Evolutionary conservation across 1,140 invertebrate genomes (phyloP), one percentile per base, ranked within the genome.

Genomic region (Leptinotarsa defecta): DNA sequence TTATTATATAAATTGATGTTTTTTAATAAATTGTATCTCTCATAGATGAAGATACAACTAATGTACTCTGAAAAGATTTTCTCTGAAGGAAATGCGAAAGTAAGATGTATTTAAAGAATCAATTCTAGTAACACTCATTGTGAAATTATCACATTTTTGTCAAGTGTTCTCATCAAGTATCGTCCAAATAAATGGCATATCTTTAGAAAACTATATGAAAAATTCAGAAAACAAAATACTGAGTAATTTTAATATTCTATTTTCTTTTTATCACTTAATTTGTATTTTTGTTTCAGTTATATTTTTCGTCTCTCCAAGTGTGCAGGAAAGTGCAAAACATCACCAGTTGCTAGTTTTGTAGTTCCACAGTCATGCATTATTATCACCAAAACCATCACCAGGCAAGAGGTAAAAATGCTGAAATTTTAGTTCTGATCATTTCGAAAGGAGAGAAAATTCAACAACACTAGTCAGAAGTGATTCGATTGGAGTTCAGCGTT

Each of bases 241-340:
- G 2, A 43, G 0, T 11, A 43, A 43, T 43, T 43, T 11, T 0
- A 43, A 43, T 43, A 43, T 43, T 34, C 1, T 0, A 57, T 57
- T 57, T n/a, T 57, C 15, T 17, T 57, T 57, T 1, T 1, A 57
- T 57, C 5, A 17, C 52, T 57, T 6, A n/a, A 17, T 57, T 15
- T 57, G 6, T 57, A 13, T 57, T 77, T 78, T 65, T 77, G 48
- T 79, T 79, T 13, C 78, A 79, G 78, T 49, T 71, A 74, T 49
- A 13, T n/a, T 19, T 43, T 57, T 0, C 52, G 15, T 57, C 52
- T 57, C 65, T 77, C 70, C 71, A 57, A 73, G 22, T 71, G 63
- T 62, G 71, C 24, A 27, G 76, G 78, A 79, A 79, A 79, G 74
- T 79, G 70, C 78, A 79, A 79, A 74, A 76, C 76, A 75, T 73